Conservation (phyloP, 1,140 invertebrate species). For the Temnothorax curvispinosus region DNA sequence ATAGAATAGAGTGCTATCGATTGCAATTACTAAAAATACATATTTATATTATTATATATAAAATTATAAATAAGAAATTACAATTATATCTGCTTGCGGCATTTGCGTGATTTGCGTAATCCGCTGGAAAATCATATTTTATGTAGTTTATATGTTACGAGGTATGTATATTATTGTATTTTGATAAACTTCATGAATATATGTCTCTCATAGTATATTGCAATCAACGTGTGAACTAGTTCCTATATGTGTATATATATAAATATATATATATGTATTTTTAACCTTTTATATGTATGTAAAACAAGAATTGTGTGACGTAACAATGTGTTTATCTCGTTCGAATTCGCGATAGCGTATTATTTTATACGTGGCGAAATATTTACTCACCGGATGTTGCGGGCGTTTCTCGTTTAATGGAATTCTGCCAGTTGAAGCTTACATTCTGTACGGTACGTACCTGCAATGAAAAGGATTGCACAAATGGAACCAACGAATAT, state of each 20-base stretch:
- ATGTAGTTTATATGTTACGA: background rate
- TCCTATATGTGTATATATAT: background rate
- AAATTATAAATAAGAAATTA: background rate
- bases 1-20: background rate
- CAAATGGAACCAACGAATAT: background rate
- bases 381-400: conserved; percentile 67
- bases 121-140: conserved; percentile 1
- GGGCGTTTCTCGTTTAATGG: conserved; percentile 58
- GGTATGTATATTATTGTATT: background rate
- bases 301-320: background rate
- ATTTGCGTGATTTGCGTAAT: background rate
- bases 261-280: background rate
- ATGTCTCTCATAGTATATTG: background rate
- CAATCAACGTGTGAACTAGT: background rate
- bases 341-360: conserved; percentile 16
- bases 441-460: conserved; percentile 61
- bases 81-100: background rate
- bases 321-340: conserved; percentile 19
- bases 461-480: conserved; percentile 58
- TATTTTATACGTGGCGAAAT: conserved; percentile 15
- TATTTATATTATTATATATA: conserved; percentile 4
- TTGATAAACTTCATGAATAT: background rate
- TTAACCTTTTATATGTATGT: conserved; percentile 2
- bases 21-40: background rate
- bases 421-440: conserved; percentile 41